Evolutionary conservation across 2,797 vertebrate species (phyloP).

Genomic region (Toxotes lorentzi): DNA sequence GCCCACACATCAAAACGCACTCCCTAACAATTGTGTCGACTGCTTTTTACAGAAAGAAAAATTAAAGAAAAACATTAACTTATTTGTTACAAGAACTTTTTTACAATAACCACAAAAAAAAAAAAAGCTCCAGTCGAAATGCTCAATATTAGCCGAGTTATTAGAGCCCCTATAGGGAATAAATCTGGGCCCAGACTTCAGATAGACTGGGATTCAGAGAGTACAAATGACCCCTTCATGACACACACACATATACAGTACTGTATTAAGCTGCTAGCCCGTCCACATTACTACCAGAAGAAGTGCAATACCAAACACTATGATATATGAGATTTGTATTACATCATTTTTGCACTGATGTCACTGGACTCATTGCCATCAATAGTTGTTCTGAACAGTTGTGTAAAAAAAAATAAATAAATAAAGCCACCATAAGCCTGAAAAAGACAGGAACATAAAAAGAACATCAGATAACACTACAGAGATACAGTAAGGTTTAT

Average conservation of each 20-base stretch:
- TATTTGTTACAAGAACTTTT: background rate
- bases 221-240: slow-evolving; percentile 4
- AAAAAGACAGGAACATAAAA: background rate
- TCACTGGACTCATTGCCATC: slow-evolving; percentile 13
- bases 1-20: background rate
- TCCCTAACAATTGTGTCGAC: background rate
- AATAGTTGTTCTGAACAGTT: too few relatives aligned
- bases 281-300: background rate
- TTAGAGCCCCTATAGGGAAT: slow-evolving; percentile 28
- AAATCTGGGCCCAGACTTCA: slow-evolving; percentile 12
- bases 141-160: slow-evolving; percentile 15
- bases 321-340: background rate
- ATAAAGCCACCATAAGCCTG: background rate
- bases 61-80: background rate
- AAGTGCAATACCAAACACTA: background rate
- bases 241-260: background rate
- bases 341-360: background rate
- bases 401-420: background rate
- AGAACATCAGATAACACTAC: slow-evolving; percentile 23
- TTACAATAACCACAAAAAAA: slow-evolving; percentile 8
- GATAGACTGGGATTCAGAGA: slow-evolving; percentile 21
- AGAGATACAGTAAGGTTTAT: slow-evolving; percentile 36
- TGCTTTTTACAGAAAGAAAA: slow-evolving; percentile 4
- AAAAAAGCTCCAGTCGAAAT: slow-evolving; percentile 1
- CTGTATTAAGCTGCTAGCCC: background rate